A percentile compares a stretch with the other conserved stretches of the same genome.
Evolutionary conservation across 2,888 invertebrate species (phyloP).

Genomic region (Ctenicera cuprea): DNA sequence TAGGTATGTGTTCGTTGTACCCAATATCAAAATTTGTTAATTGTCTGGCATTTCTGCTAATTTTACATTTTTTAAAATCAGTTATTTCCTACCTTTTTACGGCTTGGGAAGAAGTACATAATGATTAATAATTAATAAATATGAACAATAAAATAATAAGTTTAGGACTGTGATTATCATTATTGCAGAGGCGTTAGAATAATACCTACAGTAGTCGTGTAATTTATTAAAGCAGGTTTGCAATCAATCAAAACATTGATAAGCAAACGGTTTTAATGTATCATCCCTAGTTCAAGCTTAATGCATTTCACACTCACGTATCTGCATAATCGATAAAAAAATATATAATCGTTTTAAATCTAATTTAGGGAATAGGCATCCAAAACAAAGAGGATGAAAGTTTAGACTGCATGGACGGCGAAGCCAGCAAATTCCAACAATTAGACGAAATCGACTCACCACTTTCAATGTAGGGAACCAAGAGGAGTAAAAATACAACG

Average conservation of each 20-base stretch:
- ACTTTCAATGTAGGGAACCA: constrained; percentile 83
- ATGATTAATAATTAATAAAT: too few relatives aligned
- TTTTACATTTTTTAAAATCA: too few relatives aligned
- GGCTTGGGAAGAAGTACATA: too few relatives aligned
- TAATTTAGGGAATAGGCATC: neutral
- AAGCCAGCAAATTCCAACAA: constrained; percentile 16
- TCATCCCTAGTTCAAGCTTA: neutral
- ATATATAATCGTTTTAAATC: neutral
- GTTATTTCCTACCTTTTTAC: too few relatives aligned
- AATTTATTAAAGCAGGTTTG: too few relatives aligned
- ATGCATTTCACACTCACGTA: neutral
- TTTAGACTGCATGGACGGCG: constrained; percentile 12
- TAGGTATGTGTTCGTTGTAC: too few relatives aligned
- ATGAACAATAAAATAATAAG: too few relatives aligned
- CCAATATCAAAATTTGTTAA: too few relatives aligned
- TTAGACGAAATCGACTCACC: constrained; percentile 74
- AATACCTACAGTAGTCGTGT: too few relatives aligned
- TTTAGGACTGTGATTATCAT: too few relatives aligned
- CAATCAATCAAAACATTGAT: constrained; percentile 17
- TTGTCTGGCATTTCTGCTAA: too few relatives aligned
- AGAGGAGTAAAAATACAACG: constrained; percentile 81
- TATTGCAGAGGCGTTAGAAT: too few relatives aligned
- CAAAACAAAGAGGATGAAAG: constrained; percentile 43
- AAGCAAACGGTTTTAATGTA: neutral
- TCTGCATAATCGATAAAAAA: neutral